Base-by-base conservation (phyloP, 2,888 invertebrate species). In the Epinotia ramella region DNA sequence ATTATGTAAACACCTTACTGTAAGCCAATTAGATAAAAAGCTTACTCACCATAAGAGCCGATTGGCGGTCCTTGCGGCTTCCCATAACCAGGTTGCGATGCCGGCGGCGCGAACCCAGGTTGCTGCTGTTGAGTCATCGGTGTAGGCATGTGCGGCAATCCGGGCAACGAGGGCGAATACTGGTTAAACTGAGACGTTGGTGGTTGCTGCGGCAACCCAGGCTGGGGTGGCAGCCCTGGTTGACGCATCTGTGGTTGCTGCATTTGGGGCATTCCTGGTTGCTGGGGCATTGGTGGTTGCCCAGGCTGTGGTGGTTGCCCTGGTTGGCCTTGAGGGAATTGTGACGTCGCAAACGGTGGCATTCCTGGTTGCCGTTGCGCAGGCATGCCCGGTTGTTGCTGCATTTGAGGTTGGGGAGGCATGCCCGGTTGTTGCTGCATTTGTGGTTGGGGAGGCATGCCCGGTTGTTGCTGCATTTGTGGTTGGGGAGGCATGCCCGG, bases 141-240 rank as follows among this genome's bases (percentile, higher is more conserved):
- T 1, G 95, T 95, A 0, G 94, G 95, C 94, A 95, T 94, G 76
- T 94, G 93, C 1, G 88, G 89, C 4, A 89, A 80, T 0, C 92
- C 90, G 1, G 86, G 81, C 82, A 91, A 88, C 3, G 88, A 78
- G 40, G 69, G 46, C n/a, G 82, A 86, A 53, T 80, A 84, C 74
- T 89, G 87, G 67, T 79, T 79, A 46, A 74, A 77, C 56, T 79
- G 77, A 1, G 78, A 65, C n/a, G 71, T 68, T 18, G 70, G 78
- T 13, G 78, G 77, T 68, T 79, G 81, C 13, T 80, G 81, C 18
- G 80, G 82, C 63, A 80, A 64, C 4, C 83, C 84, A 4, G 82
- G 84, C 59, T 84, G 80, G 16, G 82, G 80, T 44, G 80, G 81
- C 77, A 82, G 76, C 16, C 73, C 73, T 12, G 64, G 56, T 44